A percentile compares a stretch with the other conserved stretches of the same genome.
phyloP scores from a whole-genome alignment of 2,797 vertebrate species.

The Morelia viridis region DNA sequence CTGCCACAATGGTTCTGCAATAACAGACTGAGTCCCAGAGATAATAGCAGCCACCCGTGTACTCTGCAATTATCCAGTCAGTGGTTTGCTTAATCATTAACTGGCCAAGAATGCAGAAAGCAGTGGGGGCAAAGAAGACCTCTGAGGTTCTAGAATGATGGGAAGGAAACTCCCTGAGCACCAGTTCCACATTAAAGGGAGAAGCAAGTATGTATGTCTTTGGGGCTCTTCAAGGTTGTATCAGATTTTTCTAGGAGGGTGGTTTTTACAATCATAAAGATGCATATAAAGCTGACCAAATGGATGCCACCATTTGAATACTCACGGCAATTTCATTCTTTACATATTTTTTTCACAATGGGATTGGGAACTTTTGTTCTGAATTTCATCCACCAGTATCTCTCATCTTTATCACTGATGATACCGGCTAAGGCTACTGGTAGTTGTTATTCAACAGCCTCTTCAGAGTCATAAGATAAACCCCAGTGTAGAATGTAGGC shows the following conservation, averaged over 20 bases:
- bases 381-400: too few relatives aligned
- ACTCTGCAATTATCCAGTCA: constrained; percentile 64
- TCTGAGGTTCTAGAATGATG: neutral
- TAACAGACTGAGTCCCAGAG: constrained; percentile 61
- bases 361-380: too few relatives aligned
- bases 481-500: neutral
- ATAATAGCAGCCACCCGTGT: constrained; percentile 33
- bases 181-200: too few relatives aligned
- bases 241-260: neutral
- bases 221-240: neutral
- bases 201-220: too few relatives aligned
- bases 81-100: constrained; percentile 62
- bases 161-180: neutral
- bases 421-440: neutral
- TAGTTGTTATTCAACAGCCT: too few relatives aligned
- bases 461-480: neutral
- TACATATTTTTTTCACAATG: neutral
- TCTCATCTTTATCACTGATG: neutral
- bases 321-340: neutral
- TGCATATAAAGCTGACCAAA: neutral
- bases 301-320: neutral
- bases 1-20: constrained; percentile 60
- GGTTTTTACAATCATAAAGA: neutral
- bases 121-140: neutral
- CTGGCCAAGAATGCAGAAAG: constrained; percentile 24